Evolutionary conservation across 2,888 invertebrate species (phyloP).

Genomic region (Exocentrus adspersus): DNA sequence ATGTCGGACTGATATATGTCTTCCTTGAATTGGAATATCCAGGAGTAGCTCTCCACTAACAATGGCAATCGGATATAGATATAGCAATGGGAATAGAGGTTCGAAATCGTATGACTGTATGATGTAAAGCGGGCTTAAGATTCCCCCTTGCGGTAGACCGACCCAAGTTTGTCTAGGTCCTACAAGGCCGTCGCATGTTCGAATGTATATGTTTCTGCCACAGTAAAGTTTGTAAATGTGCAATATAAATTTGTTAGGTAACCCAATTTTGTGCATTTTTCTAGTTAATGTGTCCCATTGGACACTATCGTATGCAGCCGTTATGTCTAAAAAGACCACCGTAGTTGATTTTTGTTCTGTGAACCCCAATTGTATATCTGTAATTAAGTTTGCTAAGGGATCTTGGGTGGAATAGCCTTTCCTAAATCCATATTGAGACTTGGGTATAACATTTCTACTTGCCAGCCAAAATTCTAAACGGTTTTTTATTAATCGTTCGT

Average conservation of each 20-base stretch:
- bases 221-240: not conserved
- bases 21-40: not conserved
- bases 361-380: not conserved
- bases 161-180: not conserved
- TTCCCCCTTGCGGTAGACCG: not conserved
- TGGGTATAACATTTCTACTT: not conserved
- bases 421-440: not conserved
- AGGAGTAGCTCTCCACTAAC: not conserved
- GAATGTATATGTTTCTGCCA: not conserved
- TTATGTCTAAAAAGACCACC: not conserved
- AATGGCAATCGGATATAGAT: conserved; percentile 7
- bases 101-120: conserved; percentile 4
- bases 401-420: not conserved
- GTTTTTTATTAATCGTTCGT: conserved; percentile 1
- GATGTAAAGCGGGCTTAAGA: conserved; percentile 1
- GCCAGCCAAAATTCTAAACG: not conserved
- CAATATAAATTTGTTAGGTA: not conserved
- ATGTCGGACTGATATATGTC: not conserved
- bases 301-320: not conserved
- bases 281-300: not conserved
- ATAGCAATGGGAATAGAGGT: not conserved
- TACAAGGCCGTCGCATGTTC: not conserved
- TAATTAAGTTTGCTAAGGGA: not conserved
- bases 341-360: not conserved
- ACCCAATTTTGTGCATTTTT: not conserved